Evolutionary conservation across 2,888 invertebrate genomes (phyloP), one percentile per base, ranked within the genome.

Genomic region (Smittia aterrima): DNA sequence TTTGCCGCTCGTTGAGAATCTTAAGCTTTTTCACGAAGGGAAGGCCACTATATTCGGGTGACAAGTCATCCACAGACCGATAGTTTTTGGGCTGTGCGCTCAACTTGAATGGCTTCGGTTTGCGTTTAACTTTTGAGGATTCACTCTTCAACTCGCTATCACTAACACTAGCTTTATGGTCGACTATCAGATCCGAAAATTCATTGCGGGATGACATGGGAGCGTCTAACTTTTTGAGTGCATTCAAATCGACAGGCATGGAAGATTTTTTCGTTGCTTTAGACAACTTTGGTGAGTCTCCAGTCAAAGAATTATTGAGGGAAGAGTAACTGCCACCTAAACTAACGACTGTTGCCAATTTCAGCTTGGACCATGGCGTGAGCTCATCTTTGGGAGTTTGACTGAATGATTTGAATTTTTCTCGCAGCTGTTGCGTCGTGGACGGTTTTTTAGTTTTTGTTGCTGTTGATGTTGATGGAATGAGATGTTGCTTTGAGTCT

Each of bases 11-110:
- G 81, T 94, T 94, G 66, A 94, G 85, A 78, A 95, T 94, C 84
- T 94, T 93, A 67, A 94, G 83, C 78, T 93, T 93, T 82, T 94
- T 94, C 0, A 94, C 93, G 80, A 94, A 94, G 0, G 94, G 93
- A 75, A 94, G 82, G 13, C 92, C 91, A 70, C 91, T 91, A 78
- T 93, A 94, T 80, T 94, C 94, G 0, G 94, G 94, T 7, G 93
- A 93, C 40, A 94, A 82, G 81, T 94, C 94, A 79, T 92, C 92
- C 70, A 93, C 90, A n/a, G 93, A 93, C 76, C 88, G 86, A 82
- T 93, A 93, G 80, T 89, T 88, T 81, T 92, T 92, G 78, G 78
- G 77, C n/a, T 78, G 72, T 18, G 58, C 22, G 13, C 25, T 20
- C 38, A 74, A 53, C 53, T 75, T 75, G 24, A 76, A 75, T 11